Base-by-base conservation (phyloP, 2,888 invertebrate species). In the Junonia oenone region DNA sequence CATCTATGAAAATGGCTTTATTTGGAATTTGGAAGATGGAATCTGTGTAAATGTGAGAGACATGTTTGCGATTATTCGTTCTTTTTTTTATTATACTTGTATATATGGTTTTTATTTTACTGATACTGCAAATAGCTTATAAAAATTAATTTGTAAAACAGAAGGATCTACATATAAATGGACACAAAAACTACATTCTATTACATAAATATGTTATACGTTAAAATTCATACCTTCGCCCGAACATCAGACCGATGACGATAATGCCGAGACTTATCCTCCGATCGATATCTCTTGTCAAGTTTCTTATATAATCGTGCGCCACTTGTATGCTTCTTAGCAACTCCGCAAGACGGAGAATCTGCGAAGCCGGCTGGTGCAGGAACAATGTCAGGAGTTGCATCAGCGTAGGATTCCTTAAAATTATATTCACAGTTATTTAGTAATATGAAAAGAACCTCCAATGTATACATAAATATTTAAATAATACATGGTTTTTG, bases 311-410 rank as follows among this genome's bases (percentile, higher is more conserved):
- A 95, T 22, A 95, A 78, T 22, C 93, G 89, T 45, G 91, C 93
- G 55, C 91, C 91, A 55, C 67, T 88, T 2, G 81, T 69, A 15
- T 78, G 73, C 56, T 87, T 87, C 65, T 85, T 89, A 6, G 75
- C 69, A 14, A 75, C 72, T 2, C 68, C 61, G 69, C 92, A 90
- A 17, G 81, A 87, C 4, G 97, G 97, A 0, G 96, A 96, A 78
- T 97, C 97, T 6, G 96, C 97, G 75, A 97, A 97, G 40, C 96
- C 96, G 13, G 96, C 96, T 1, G 97, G 97, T 0, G 97, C 97
- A 71, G 96, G 95, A 1, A 97, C 96, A 65, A 97, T 96, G 69
- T 95, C 95, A 29, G 90, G 89, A 5, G 85, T 84, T 29, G 91
- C 91, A 65, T 91, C 92, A 29, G 83, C 84, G 56, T 83, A 90